These are phyloP conservation scores for Strix aluco DNA, from an alignment of 2,113 vertebrate genomes.

Conservation along the genomic window DNA sequence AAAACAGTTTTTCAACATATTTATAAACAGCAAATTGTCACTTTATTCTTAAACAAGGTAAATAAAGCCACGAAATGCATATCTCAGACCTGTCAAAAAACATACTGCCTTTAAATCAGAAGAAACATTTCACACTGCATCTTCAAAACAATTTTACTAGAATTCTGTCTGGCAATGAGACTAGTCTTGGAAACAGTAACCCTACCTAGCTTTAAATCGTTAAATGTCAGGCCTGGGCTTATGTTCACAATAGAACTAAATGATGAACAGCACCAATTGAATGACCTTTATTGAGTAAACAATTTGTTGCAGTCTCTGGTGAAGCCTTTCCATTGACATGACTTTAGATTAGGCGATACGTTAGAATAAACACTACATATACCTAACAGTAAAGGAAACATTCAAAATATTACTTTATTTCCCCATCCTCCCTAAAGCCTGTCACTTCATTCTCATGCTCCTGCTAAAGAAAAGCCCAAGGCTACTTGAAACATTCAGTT, in stretches of 20 bases:
- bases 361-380: conserved; percentile 15
- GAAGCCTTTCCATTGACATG: conserved; percentile 20
- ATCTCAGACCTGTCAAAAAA: conserved; percentile 26
- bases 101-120: conserved; percentile 19
- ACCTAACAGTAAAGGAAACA: not conserved
- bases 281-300: conserved; percentile 59
- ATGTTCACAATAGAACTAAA: conserved; percentile 28
- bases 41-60: conserved; percentile 49
- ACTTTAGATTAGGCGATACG: not conserved
- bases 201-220: conserved; percentile 1
- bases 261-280: conserved; percentile 9
- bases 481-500: not conserved
- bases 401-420: conserved; percentile 4
- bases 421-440: not conserved
- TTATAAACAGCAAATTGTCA: conserved; percentile 32
- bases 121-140: not conserved
- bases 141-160: not conserved
- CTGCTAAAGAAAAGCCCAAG: not conserved
- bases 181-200: conserved; percentile 21
- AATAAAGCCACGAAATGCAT: conserved; percentile 44
- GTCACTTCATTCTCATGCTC: not conserved
- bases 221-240: conserved; percentile 19
- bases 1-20: not conserved
- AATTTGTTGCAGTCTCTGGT: conserved; percentile 33
- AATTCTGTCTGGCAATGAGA: conserved; percentile 4